A percentile compares a stretch with the other conserved stretches of the same genome.
phyloP scores from a whole-genome alignment of 2,888 invertebrate species.

The Oscheius sp. region DNA sequence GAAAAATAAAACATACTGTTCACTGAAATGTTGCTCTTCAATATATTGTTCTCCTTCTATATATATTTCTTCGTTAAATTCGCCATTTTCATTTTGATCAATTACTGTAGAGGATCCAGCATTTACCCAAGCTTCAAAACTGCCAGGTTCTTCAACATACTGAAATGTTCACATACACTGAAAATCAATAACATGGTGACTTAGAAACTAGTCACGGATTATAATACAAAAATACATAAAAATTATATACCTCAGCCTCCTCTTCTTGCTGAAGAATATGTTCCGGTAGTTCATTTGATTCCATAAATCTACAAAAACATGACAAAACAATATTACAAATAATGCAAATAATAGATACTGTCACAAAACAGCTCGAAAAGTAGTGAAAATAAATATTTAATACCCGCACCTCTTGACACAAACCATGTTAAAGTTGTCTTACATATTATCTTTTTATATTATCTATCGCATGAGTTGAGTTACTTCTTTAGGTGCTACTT shows the following conservation, averaged over 20 bases:
- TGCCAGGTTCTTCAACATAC: too few species aligned
- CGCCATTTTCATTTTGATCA: slow-evolving; percentile 1
- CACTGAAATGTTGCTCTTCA: background rate
- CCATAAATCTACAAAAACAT: background rate
- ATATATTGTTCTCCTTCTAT: slow-evolving; percentile 16
- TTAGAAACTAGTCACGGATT: too few species aligned
- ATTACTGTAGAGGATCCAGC: too few species aligned
- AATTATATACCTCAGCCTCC: too few species aligned
- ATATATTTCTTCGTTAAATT: slow-evolving; percentile 1
- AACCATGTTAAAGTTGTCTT: too few species aligned
- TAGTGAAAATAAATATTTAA: slow-evolving; percentile 12
- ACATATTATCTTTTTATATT: too few species aligned
- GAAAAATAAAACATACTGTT: background rate
- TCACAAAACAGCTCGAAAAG: background rate
- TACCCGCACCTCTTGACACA: slow-evolving; percentile 15
- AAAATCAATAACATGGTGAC: too few species aligned
- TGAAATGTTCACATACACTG: background rate
- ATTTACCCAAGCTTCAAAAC: too few species aligned
- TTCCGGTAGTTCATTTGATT: slow-evolving; percentile 23
- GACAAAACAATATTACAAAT: background rate
- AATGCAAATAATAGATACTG: background rate
- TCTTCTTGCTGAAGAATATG: slow-evolving; percentile 31
- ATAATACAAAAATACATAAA: too few species aligned
- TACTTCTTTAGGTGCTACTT: background rate
- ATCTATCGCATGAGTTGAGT: too few species aligned